Evolutionary conservation across 2,888 invertebrate genomes (phyloP), one percentile per base, ranked within the genome.

Genomic region (Ormyrus pomaceus): DNA sequence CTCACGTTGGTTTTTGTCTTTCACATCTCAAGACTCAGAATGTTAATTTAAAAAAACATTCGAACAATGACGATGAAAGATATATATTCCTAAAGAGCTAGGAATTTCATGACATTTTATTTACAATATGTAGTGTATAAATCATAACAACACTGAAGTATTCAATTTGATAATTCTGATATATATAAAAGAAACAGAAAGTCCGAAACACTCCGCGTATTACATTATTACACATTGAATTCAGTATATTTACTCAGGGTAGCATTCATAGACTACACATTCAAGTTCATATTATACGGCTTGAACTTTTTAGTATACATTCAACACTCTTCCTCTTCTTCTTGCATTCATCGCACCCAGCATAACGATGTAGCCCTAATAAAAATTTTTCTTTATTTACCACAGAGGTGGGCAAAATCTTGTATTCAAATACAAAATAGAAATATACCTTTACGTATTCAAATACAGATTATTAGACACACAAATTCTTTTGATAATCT

Each of bases 161-260:
- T 82, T 48, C 75, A 82, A 82, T 82, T 72, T 77, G 19, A 82
- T 75, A 80, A 78, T 75, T 82, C 77, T 78, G 68, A 75, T 77
- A 77, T 82, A 65, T 78, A 76, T 80, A 82, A 75, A 82, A 77
- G 74, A 70, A 81, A 77, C 82, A 84, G 83, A 84, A 87, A 86
- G 84, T 85, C 86, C 86, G 86, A 88, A 88, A 89, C 88, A 88
- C 84, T 88, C 87, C 86, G 87, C 86, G 87, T 84, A 86, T 81
- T 81, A 79, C 53, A 82, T 77, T 9, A 75, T 74, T 79, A 78
- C 75, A 79, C 80, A 80, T 81, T 87, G 83, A 85, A 87, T 86
- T 84, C 83, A 86, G 85, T 82, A 86, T 87, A 86, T 87, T 85
- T 83, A 87, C 85, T 84, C 86, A 83, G 83, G 86, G 84, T 86